These are phyloP conservation scores for Drosophila subpulchrella DNA, from an alignment of 1,140 invertebrate genomes.

Conservation along the genomic window DNA sequence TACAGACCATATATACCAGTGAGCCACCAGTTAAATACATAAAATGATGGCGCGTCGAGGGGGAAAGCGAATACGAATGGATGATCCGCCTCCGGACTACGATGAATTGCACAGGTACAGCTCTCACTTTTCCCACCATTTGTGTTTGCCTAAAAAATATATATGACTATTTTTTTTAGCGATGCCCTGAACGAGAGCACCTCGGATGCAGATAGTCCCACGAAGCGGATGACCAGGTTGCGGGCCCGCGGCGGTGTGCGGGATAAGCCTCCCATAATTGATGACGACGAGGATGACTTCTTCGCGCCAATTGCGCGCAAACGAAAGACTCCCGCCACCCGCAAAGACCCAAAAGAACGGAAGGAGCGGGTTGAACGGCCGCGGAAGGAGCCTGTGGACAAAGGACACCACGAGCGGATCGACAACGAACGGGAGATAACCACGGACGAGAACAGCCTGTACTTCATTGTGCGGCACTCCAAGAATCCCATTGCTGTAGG, in stretches of 20 bases:
- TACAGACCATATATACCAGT: not conserved
- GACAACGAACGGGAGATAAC: slow-evolving; percentile 83
- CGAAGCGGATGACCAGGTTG: slow-evolving; percentile 85
- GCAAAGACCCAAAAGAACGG: slow-evolving; percentile 84
- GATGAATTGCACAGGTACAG: slow-evolving; percentile 65
- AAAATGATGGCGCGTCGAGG: slow-evolving; percentile 90
- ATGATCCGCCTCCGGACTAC: slow-evolving; percentile 93
- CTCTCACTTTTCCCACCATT: not conserved
- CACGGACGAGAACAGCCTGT: slow-evolving; percentile 93
- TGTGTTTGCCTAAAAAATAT: not conserved
- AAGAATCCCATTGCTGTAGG: slow-evolving; percentile 91
- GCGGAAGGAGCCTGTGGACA: slow-evolving; percentile 82
- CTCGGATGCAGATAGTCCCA: slow-evolving; percentile 85
- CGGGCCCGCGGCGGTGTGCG: slow-evolving; percentile 85
- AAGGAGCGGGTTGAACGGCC: slow-evolving; percentile 85
- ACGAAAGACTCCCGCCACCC: slow-evolving; percentile 84
- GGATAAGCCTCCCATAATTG: slow-evolving; percentile 83
- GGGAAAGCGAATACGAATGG: slow-evolving; percentile 95
- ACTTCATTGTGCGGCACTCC: slow-evolving; percentile 92
- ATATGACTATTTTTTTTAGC: slow-evolving; percentile 27
- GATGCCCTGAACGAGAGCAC: slow-evolving; percentile 79
- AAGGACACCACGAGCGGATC: slow-evolving; percentile 76
- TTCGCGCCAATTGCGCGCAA: slow-evolving; percentile 76
- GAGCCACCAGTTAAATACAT: not conserved
- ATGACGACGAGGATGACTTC: slow-evolving; percentile 84